Conservation (phyloP, 2,113 vertebrate species). For the Halichoerus grypus region DNA sequence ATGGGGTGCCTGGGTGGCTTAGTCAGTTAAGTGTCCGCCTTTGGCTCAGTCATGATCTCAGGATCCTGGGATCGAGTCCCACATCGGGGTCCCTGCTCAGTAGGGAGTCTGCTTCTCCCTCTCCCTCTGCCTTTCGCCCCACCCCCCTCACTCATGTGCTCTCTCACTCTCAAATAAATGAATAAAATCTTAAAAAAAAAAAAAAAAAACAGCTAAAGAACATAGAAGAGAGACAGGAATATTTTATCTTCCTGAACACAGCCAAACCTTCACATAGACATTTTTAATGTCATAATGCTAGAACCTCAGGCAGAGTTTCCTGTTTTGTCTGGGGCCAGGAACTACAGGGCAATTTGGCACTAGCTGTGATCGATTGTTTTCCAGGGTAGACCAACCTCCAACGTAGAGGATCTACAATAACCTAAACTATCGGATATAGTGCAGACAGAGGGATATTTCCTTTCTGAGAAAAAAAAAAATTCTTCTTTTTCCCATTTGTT, state of each 20-base stretch:
- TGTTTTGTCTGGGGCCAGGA: not conserved
- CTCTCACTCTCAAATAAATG: too few species aligned
- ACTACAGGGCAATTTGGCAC: not conserved
- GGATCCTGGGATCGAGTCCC: too few species aligned
- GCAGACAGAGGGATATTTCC: not conserved
- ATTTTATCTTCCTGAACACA: not conserved
- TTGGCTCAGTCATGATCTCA: too few species aligned
- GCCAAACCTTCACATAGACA: not conserved
- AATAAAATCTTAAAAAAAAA: too few species aligned
- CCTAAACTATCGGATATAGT: not conserved
- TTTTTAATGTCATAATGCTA: constrained; percentile 1
- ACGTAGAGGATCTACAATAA: not conserved
- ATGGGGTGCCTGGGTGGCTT: too few species aligned
- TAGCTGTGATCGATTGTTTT: not conserved
- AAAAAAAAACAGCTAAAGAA: not conserved
- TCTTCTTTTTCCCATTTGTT: not conserved
- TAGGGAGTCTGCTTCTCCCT: too few species aligned
- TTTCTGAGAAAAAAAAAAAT: not conserved
- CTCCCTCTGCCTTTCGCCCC: too few species aligned
- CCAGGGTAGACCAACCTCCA: not conserved
- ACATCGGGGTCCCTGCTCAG: too few species aligned
- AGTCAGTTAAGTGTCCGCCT: too few species aligned
- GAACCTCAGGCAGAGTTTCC: not conserved
- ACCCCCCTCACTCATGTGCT: too few species aligned
- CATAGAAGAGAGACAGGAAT: not conserved